Evolutionary conservation across 1,140 invertebrate species (phyloP).

Genomic region (Drosophila pandora): DNA sequence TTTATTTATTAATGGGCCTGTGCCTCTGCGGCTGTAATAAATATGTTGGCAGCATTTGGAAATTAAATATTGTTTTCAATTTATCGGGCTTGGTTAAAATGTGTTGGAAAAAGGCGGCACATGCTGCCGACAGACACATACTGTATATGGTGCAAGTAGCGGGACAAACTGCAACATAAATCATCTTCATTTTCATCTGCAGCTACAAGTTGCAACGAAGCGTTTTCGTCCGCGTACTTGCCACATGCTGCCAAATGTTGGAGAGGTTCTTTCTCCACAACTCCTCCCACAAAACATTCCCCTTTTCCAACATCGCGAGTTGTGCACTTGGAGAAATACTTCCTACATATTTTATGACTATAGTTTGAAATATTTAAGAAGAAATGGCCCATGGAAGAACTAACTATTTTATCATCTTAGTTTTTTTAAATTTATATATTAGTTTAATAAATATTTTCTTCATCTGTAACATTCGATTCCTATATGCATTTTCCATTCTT

Average conservation of each 20-base stretch:
- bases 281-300: constrained; percentile 27
- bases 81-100: constrained; percentile 60
- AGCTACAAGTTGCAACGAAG: constrained; percentile 69
- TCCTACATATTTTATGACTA: too few species aligned
- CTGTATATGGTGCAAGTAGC: constrained; percentile 10
- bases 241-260: constrained; percentile 77
- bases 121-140: constrained; percentile 54
- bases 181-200: constrained; percentile 63
- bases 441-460: neutral
- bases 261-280: constrained; percentile 39
- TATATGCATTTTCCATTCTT: constrained; percentile 20
- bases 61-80: constrained; percentile 72
- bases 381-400: neutral
- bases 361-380: too few species aligned
- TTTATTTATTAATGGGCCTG: constrained; percentile 11
- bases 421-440: neutral
- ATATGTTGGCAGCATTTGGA: constrained; percentile 63
- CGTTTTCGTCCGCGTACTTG: constrained; percentile 68
- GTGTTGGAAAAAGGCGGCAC: constrained; percentile 28
- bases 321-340: neutral
- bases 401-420: neutral
- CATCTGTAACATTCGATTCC: constrained; percentile 18
- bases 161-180: constrained; percentile 51
- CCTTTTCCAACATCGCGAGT: constrained; percentile 5
- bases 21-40: constrained; percentile 51